Evolutionary conservation across 2,113 vertebrate species (phyloP), one percentile per base, ranked within the genome.

Genomic region (Leucosticte australis): DNA sequence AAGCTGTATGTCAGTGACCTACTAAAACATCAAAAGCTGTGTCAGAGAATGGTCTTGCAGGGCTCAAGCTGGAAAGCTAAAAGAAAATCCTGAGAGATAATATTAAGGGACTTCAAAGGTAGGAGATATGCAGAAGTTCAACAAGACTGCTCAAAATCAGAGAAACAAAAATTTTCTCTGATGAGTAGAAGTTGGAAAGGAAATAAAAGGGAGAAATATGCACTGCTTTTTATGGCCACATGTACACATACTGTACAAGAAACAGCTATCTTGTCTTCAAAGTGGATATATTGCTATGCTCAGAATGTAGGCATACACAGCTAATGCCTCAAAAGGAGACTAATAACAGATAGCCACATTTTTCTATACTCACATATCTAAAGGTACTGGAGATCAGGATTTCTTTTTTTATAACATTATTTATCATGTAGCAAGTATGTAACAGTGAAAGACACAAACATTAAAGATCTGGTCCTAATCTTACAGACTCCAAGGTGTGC

Each of bases 1-100:
- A 75, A 92, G 79, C 74, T 91, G 49, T 23, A n/a, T 73, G 94
- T 91, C 74, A 78, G 87, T 95, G 93, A 94, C 95, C 90, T 91
- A 93, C n/a, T 93, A 87, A 94, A 94, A 87, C 87, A 90, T 95
- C 87, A 94, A 94, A 95, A 89, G 49, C 20, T 44, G 68, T 60
- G 74, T 79, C 62, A 94, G 67, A 57, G 49, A 91, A 87, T 76
- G 65, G 49, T 94, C 41, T 75, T 90, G 49, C 37, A 71, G 74
- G 49, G n/a, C 62, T 94, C 69, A 81, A 84, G 60, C 42, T 91
- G 78, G 62, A 87, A 93, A 94, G 50, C 74, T 68, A 33, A 79
- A 84, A 82, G 77, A 92, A 96, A 93, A 96, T 87, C 82, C 82
- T 94, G 53, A 82, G 71, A 96, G 92, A 96, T 79, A 85, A 50